Conservation (phyloP, 2,888 invertebrate genomes). For the Drosophila ustulata region DNA sequence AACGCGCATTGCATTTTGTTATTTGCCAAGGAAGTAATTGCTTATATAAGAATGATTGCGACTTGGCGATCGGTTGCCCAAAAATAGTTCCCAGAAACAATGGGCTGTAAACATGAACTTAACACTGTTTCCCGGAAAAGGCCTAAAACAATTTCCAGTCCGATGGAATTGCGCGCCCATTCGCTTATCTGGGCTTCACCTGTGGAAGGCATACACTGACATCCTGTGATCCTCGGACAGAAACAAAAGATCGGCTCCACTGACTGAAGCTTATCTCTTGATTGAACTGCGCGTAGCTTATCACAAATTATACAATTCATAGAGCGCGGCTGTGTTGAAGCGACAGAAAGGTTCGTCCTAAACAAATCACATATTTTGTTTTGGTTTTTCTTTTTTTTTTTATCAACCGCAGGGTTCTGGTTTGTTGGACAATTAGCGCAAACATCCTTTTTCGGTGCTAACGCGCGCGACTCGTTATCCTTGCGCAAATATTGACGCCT, state of each 20-base stretch:
- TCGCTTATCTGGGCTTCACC: constrained; percentile 63
- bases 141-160: constrained; percentile 60
- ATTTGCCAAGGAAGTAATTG: constrained; percentile 37
- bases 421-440: constrained; percentile 65
- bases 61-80: constrained; percentile 25
- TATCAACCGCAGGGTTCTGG: constrained; percentile 70
- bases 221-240: constrained; percentile 58
- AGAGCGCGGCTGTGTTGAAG: background rate
- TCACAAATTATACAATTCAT: constrained; percentile 66
- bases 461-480: constrained; percentile 68
- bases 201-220: constrained; percentile 60
- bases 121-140: constrained; percentile 76
- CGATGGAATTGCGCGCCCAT: constrained; percentile 14
- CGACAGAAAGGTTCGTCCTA: constrained; percentile 48
- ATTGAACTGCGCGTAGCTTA: constrained; percentile 69
- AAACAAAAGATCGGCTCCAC: constrained; percentile 58
- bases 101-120: constrained; percentile 72
- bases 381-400: constrained; percentile 44
- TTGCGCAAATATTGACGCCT: constrained; percentile 76
- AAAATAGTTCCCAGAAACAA: constrained; percentile 73
- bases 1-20: background rate
- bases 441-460: constrained; percentile 73
- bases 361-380: constrained; percentile 55
- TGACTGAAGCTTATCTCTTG: constrained; percentile 61
- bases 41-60: constrained; percentile 32